These are phyloP conservation scores for Drymonia ruficornis DNA, from an alignment of 2,888 invertebrate species.

Conservation along the genomic window DNA sequence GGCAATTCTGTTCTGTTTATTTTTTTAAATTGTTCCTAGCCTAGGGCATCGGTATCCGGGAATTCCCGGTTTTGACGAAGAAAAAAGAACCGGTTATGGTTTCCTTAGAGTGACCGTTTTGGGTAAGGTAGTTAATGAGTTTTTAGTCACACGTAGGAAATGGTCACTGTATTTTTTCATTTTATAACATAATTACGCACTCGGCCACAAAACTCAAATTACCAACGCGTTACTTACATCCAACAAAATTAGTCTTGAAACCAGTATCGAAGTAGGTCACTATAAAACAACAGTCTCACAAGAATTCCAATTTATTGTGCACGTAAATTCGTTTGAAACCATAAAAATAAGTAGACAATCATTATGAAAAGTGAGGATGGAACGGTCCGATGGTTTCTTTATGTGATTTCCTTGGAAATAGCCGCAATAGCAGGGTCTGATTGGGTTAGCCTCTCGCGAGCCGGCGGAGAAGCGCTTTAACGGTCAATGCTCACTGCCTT, in stretches of 20 bases:
- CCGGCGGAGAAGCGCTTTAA: constrained; percentile 46
- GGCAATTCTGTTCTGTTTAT: constrained; percentile 4
- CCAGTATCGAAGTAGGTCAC: background rate
- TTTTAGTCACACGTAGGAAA: no score
- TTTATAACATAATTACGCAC: no score
- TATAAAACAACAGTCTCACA: background rate
- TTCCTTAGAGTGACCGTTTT: no score
- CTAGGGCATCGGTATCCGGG: no score
- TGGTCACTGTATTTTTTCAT: no score
- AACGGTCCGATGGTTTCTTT: constrained; percentile 49
- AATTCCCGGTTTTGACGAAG: no score
- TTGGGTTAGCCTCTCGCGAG: constrained; percentile 57
- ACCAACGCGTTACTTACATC: no score
- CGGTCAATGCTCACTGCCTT: constrained; percentile 43
- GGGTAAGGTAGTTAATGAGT: no score
- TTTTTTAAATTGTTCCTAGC: no score
- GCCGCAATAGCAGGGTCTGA: constrained; percentile 58
- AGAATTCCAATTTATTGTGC: constrained; percentile 4
- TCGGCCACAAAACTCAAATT: no score
- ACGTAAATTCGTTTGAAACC: constrained; percentile 16
- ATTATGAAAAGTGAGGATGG: constrained; percentile 46
- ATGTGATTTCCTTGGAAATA: constrained; percentile 63
- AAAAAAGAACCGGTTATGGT: no score
- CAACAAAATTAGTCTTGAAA: no score
- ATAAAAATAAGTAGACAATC: constrained; percentile 53